These are phyloP conservation scores for Odontocolon sp. DNA, from an alignment of 2,888 invertebrate genomes.

Conservation along the genomic window DNA sequence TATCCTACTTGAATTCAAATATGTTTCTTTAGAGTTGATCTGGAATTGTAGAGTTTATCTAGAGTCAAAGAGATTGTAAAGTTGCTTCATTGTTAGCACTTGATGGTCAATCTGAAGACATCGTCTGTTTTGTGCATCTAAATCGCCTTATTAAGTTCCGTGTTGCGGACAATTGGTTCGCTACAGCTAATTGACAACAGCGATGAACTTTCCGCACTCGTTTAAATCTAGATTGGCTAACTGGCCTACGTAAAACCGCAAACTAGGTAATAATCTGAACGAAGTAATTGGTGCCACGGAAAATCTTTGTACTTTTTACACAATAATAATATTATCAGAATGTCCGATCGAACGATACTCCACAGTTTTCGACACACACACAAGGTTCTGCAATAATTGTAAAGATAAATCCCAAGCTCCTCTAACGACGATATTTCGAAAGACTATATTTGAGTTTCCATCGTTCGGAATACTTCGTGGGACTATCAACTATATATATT, in stretches of 20 bases:
- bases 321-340: background rate
- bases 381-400: slow-evolving; percentile 60
- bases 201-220: slow-evolving; percentile 13
- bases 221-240: slow-evolving; percentile 12
- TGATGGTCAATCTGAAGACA: slow-evolving; percentile 28
- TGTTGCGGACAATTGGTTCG: slow-evolving; percentile 33
- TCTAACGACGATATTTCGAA: slow-evolving; percentile 65
- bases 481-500: slow-evolving; percentile 54
- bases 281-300: background rate
- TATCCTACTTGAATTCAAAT: no score
- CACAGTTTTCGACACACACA: slow-evolving; percentile 7
- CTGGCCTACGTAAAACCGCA: background rate
- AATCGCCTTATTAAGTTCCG: slow-evolving; percentile 38
- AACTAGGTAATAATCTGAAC: background rate
- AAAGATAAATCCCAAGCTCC: slow-evolving; percentile 67
- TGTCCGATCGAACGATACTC: no score
- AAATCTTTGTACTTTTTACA: background rate
- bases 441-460: slow-evolving; percentile 69
- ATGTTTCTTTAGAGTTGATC: no score
- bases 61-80: background rate
- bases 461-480: slow-evolving; percentile 22
- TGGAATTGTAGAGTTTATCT: no score
- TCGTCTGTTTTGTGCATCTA: slow-evolving; percentile 38
- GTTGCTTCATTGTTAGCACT: slow-evolving; percentile 27
- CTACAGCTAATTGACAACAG: slow-evolving; percentile 72